Base-by-base conservation (phyloP, 2,797 vertebrate species). In the Epinephelus awoara region DNA sequence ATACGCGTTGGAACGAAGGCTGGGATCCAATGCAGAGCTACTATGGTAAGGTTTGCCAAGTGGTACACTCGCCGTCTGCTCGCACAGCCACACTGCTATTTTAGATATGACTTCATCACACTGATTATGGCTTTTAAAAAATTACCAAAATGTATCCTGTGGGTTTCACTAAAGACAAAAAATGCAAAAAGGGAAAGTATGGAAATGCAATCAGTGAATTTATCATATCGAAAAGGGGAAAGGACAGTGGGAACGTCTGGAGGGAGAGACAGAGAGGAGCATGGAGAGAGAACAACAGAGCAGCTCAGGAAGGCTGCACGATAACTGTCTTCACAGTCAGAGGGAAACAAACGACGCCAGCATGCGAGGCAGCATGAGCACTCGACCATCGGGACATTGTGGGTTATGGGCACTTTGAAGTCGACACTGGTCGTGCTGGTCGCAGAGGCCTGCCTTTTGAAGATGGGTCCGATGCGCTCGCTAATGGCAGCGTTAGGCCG, bases 21-120 rank as follows among this genome's bases (percentile, higher is more conserved):
- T 97, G 96, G 97, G 89, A 96, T 87, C 94, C 96, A 82, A 92
- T 93, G 59, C 92, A 96, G 88, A 95, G 95, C 76, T 94, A 95
- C 85, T 96, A 96, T 0, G 96, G 97, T 98, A 90, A 94, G 96
- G 46, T 70, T 70, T 74, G 77, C 78, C 75, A 86, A 85, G 65
- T 81, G 70, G 51, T 76, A 40, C 67, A 27, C 50, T 59, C 27
- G 5, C 61, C 29, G 57, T 69, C 38, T 73, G 70, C 12, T 71
- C 15, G 44, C 46, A n/a, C 15, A 57, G 50, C 19, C 61, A 10
- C 14, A 67, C 69, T 52, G 15, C 51, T 56, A 34, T 40, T 68
- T 66, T 40, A 38, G 47, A 69, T 75, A 44, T 54, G 57, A 67
- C 27, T 73, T 78, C 40, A 68, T 27, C n/a, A 67, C 51, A 46